Evolutionary conservation across 2,888 invertebrate genomes (phyloP).

Genomic region (Alviniconcha strummeri): DNA sequence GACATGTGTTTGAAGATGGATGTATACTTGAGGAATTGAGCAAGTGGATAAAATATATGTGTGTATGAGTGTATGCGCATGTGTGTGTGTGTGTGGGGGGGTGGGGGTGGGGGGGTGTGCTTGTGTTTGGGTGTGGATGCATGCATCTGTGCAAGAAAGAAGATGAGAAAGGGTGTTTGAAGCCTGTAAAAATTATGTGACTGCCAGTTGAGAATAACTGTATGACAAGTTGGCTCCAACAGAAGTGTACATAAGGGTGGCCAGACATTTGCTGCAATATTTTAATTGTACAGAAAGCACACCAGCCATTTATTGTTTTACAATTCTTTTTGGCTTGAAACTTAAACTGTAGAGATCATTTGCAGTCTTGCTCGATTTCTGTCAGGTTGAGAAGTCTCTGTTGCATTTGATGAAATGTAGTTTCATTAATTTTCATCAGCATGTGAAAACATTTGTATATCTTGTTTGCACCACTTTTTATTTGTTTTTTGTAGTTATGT

Average conservation of each 20-base stretch:
- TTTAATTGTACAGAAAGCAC: constrained; percentile 4
- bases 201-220: constrained; percentile 4
- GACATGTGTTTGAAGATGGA: too few relatives aligned
- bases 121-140: too few relatives aligned
- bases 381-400: too few relatives aligned
- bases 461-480: too few relatives aligned
- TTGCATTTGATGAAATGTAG: too few relatives aligned
- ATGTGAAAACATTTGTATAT: neutral
- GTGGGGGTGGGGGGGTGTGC: neutral
- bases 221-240: neutral
- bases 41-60: neutral
- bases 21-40: too few relatives aligned
- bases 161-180: neutral
- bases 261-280: constrained; percentile 18
- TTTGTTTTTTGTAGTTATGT: too few relatives aligned
- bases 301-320: too few relatives aligned
- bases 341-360: too few relatives aligned
- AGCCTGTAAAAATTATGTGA: neutral
- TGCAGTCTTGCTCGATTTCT: too few relatives aligned
- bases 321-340: too few relatives aligned
- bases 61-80: neutral
- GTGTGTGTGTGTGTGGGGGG: neutral
- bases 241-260: constrained; percentile 10
- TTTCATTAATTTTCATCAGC: neutral
- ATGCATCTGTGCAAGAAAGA: too few relatives aligned